Base-by-base conservation (phyloP, 2,888 invertebrate species). In the Myathropa florea region DNA sequence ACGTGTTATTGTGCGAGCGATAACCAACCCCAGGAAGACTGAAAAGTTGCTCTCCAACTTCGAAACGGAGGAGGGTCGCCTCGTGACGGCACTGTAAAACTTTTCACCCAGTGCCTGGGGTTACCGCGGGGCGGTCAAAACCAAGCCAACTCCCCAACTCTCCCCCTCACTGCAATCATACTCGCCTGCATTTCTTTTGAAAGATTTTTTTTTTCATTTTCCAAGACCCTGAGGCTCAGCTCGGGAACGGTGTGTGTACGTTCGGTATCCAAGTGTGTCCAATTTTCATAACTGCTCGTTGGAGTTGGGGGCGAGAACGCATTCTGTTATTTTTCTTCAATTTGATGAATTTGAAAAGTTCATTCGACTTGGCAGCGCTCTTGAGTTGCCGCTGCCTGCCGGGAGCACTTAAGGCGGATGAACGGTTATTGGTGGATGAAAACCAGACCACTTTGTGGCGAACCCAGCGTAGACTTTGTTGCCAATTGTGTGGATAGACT, bases 281-380 rank as follows among this genome's bases (percentile, higher is more conserved):
- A 77, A 85, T 81, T 82, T 82, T 85, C 72, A 72, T 77, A 85
- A 85, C 82, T 82, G 76, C 76, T 75, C 67, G 21, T 46, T 26
- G 23, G 30, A 26, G 64, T 6, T n/a, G 21, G 78, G 23, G 18
- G 7, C 55, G 61, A 23, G 60, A 36, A 77, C 57, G 24, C 33
- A 28, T 67, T 73, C 46, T 73, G 77, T 71, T 73, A 78, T 86
- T 73, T 39, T 82, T 82, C 28, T 72, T 65, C 71, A 61, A 79
- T 83, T 83, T 86, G 83, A 83, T 79, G 83, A 83, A 83, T 86
- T 79, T 53, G 33, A 64, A 83, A 86, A 83, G 83, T 83, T 83
- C 60, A 77, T 81, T 77, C 23, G 65, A 10, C 55, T 65, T 84
- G 18, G 23, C 70, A 65, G 64, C 18, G 64, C 76, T 30, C 65